A percentile compares a stretch with the other conserved stretches of the same genome.
Conservation (phyloP, 1,140 invertebrate species). For the Hyles vespertilio region DNA sequence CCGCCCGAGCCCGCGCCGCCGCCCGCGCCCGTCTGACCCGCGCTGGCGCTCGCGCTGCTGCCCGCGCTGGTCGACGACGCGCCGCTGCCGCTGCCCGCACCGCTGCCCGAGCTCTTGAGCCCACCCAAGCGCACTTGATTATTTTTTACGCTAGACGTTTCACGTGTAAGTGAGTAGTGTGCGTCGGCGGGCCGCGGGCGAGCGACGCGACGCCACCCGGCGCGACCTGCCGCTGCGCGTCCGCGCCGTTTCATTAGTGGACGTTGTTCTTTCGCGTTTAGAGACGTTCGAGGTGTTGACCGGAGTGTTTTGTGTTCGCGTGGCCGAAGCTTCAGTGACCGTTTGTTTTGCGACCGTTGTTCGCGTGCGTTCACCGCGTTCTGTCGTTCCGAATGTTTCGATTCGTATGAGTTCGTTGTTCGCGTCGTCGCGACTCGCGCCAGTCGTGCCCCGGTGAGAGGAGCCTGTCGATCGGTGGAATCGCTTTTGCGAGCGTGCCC, state of each 20-base stretch:
- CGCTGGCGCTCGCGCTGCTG: constrained; percentile 58
- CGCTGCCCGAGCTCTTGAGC: constrained; percentile 69
- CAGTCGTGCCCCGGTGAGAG: constrained; percentile 40
- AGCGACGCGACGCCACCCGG: constrained; percentile 35
- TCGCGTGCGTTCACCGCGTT: constrained; percentile 54
- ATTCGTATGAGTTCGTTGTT: constrained; percentile 40
- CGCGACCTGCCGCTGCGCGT: constrained; percentile 28
- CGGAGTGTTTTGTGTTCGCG: constrained; percentile 65
- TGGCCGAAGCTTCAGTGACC: constrained; percentile 63
- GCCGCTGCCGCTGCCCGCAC: constrained; percentile 62
- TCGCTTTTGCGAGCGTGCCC: constrained; percentile 59
- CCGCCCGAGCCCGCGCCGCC: constrained; percentile 55
- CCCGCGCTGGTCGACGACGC: constrained; percentile 47
- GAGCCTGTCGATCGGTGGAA: constrained; percentile 46
- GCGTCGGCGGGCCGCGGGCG: constrained; percentile 46
- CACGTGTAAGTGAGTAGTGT: constrained; percentile 46
- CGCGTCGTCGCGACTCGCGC: constrained; percentile 41
- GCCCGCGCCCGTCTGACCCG: constrained; percentile 58
- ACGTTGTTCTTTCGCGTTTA: constrained; percentile 48
- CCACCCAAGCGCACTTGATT: constrained; percentile 70
- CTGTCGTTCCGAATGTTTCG: constrained; percentile 22
- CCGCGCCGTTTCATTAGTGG: constrained; percentile 40
- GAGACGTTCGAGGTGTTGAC: constrained; percentile 56
- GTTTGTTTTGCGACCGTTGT: constrained; percentile 66
- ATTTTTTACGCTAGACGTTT: constrained; percentile 67